A percentile compares a stretch with the other conserved stretches of the same genome.
Conservation (phyloP, 2,888 invertebrate species). For the Exocentrus adspersus region DNA sequence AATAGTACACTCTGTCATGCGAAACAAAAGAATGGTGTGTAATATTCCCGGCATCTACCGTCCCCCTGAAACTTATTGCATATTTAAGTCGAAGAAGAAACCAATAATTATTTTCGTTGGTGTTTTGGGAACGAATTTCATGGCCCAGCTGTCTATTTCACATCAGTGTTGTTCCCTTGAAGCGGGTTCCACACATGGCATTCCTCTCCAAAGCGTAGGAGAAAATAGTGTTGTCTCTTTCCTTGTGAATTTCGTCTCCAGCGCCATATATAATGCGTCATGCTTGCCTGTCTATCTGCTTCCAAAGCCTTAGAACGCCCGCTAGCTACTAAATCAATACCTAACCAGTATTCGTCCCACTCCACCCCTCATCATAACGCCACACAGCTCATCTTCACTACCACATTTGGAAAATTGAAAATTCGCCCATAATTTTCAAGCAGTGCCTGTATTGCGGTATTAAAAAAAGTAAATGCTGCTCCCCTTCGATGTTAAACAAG, state of each 20-base stretch:
- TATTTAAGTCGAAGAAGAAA: conserved; percentile 36
- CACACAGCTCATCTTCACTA: conserved; percentile 54
- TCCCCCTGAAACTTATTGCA: conserved; percentile 36
- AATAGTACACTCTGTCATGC: too few relatives aligned
- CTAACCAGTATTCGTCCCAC: conserved; percentile 52
- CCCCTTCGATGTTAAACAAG: conserved; percentile 18
- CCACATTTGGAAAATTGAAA: conserved; percentile 55
- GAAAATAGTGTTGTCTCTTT: conserved; percentile 48
- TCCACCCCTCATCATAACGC: conserved; percentile 50
- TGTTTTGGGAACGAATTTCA: conserved; percentile 48
- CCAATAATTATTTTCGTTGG: conserved; percentile 54
- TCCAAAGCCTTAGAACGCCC: conserved; percentile 63
- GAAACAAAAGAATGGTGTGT: background rate
- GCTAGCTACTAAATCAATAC: conserved; percentile 65
- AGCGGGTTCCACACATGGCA: conserved; percentile 48
- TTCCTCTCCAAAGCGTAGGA: conserved; percentile 46
- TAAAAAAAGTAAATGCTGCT: conserved; percentile 13
- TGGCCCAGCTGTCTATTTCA: conserved; percentile 63
- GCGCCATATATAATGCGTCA: conserved; percentile 65
- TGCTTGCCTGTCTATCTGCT: conserved; percentile 64
- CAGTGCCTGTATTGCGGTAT: conserved; percentile 27
- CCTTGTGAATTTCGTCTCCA: conserved; percentile 61
- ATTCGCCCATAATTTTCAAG: conserved; percentile 46
- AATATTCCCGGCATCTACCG: background rate
- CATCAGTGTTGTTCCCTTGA: conserved; percentile 56